Conservation (phyloP, 2,797 vertebrate species). For the Cheracebus regulus region DNA sequence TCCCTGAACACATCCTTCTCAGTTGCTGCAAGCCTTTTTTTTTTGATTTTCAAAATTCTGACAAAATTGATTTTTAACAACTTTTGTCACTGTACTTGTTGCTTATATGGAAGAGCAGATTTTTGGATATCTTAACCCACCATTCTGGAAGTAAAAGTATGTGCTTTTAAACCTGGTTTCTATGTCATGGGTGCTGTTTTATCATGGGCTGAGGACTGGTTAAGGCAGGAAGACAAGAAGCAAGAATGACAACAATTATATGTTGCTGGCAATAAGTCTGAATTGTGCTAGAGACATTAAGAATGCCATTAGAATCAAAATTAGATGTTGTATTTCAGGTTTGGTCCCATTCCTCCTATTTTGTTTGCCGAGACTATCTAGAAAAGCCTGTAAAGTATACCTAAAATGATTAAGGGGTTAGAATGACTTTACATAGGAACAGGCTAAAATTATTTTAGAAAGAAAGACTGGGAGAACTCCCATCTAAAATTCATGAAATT, state of each 20-base stretch:
- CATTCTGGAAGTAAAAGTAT: not conserved
- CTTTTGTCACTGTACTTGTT: not conserved
- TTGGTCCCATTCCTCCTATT: not conserved
- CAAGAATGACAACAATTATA: not conserved
- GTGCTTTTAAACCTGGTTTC: not conserved
- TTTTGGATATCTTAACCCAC: not conserved
- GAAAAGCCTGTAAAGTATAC: not conserved
- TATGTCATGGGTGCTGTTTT: not conserved
- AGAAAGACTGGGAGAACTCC: slow-evolving; percentile 9
- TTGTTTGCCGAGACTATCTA: not conserved
- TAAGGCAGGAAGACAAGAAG: not conserved
- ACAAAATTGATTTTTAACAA: not conserved
- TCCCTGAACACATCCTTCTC: not conserved
- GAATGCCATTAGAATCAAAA: not conserved
- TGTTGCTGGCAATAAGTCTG: not conserved
- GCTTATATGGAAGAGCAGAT: not conserved
- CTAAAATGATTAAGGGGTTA: not conserved
- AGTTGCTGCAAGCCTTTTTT: not conserved
- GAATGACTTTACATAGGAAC: not conserved
- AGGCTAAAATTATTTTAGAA: not conserved
- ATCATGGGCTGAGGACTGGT: not conserved
- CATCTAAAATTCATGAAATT: not conserved
- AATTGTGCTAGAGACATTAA: not conserved
- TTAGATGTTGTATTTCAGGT: not conserved
- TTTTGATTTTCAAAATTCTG: not conserved